A percentile compares a stretch with the other conserved stretches of the same genome.
These are phyloP conservation scores for Microcebus murinus DNA, from an alignment of 2,113 vertebrate species.

Conservation along the genomic window DNA sequence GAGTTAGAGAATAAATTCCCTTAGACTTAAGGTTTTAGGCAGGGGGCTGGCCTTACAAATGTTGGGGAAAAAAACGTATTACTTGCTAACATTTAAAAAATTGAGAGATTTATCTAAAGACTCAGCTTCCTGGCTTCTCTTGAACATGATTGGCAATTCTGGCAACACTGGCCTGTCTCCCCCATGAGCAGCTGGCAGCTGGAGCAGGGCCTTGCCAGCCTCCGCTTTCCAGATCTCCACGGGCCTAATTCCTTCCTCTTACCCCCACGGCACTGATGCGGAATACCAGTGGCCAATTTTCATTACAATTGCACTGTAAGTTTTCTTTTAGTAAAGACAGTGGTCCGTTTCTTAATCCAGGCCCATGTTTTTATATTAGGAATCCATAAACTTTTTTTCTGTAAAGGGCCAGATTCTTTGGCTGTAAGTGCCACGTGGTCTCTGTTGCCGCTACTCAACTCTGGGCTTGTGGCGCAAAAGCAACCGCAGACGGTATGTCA, in stretches of 20 bases:
- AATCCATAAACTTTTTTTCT: background rate
- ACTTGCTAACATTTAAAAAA: background rate
- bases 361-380: background rate
- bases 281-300: background rate
- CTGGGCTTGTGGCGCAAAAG: background rate
- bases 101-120: background rate
- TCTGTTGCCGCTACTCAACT: background rate
- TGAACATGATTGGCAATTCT: background rate
- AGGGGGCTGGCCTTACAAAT: background rate
- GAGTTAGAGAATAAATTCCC: background rate
- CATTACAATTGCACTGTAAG: background rate
- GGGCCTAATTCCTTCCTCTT: background rate
- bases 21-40: background rate
- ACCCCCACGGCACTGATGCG: background rate
- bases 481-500: background rate
- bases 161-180: background rate
- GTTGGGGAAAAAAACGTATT: background rate
- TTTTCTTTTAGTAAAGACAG: background rate
- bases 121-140: background rate
- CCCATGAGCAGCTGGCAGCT: background rate
- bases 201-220: background rate
- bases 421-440: background rate
- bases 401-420: background rate
- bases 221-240: accelerated
- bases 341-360: background rate